These are phyloP conservation scores for Pachyuromys duprasi DNA, from an alignment of 2,797 vertebrate genomes.

Conservation along the genomic window DNA sequence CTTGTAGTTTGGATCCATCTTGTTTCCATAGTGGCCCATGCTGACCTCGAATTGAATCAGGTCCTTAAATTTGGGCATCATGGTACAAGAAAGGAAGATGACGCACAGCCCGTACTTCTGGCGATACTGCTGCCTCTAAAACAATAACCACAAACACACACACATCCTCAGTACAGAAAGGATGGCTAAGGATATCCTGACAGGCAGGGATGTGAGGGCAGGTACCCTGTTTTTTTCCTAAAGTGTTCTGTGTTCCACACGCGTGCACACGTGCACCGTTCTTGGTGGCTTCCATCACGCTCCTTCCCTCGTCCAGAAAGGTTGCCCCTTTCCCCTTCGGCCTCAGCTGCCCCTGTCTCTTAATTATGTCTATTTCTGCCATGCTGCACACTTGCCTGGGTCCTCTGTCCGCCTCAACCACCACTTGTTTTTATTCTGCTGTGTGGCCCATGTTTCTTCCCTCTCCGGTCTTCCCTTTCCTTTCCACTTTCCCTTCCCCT, in stretches of 20 bases:
- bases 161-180: not conserved
- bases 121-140: slow-evolving; percentile 74
- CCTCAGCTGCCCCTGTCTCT: not conserved
- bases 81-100: slow-evolving; percentile 86
- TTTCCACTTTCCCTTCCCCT: not conserved
- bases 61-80: slow-evolving; percentile 80
- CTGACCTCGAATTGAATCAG: slow-evolving; percentile 87
- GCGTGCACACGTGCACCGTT: not conserved
- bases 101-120: slow-evolving; percentile 84
- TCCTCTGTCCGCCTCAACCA: not conserved
- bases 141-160: not conserved
- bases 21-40: slow-evolving; percentile 84
- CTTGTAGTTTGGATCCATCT: slow-evolving; percentile 82
- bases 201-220: not conserved
- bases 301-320: not conserved
- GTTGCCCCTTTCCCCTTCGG: not conserved
- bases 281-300: not conserved
- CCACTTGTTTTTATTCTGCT: not conserved
- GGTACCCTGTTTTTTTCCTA: not conserved
- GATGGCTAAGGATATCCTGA: not conserved
- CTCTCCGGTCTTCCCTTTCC: not conserved
- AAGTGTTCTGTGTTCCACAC: not conserved
- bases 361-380: not conserved
- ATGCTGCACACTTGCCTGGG: no score
- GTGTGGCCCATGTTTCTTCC: not conserved